Conservation (phyloP, 2,888 invertebrate genomes). For the Hypsopygia costalis region DNA sequence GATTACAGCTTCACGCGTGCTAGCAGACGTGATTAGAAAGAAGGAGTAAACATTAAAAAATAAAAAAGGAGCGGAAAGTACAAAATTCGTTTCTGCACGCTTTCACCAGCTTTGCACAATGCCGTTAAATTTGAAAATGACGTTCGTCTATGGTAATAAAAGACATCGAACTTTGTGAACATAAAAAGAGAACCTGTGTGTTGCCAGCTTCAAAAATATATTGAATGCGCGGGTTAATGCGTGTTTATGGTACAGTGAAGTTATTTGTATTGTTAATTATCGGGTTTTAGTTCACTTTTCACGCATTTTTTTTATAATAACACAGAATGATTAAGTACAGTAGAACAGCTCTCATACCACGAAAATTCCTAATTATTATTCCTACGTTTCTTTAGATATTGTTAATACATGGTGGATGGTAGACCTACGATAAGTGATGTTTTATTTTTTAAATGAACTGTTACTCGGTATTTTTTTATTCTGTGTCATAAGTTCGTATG, state of each 20-base stretch:
- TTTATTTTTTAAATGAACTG: too few species aligned
- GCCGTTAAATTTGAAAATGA: not conserved
- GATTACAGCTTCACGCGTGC: constrained; percentile 58
- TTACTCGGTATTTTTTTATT: too few species aligned
- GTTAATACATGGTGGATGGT: too few species aligned
- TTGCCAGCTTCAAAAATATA: not conserved
- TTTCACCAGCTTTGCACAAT: constrained; percentile 27
- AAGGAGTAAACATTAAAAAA: constrained; percentile 41
- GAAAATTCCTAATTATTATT: too few species aligned
- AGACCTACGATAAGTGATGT: too few species aligned
- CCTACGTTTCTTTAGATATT: too few species aligned
- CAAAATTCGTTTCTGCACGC: constrained; percentile 31
- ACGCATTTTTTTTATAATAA: too few species aligned
- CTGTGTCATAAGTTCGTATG: too few species aligned
- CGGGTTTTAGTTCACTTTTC: too few species aligned
- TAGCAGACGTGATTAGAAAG: constrained; percentile 59
- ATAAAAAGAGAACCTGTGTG: not conserved
- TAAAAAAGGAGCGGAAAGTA: constrained; percentile 35
- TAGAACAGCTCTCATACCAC: too few species aligned
- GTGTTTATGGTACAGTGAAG: not conserved
- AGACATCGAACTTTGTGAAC: not conserved
- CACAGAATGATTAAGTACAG: too few species aligned
- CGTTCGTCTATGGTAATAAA: not conserved
- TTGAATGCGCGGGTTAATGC: not conserved
- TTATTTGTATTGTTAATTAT: too few species aligned